A percentile compares a stretch with the other conserved stretches of the same genome.
These are phyloP conservation scores for Anoura caudifer DNA, from an alignment of 2,113 vertebrate species.

Conservation along the genomic window DNA sequence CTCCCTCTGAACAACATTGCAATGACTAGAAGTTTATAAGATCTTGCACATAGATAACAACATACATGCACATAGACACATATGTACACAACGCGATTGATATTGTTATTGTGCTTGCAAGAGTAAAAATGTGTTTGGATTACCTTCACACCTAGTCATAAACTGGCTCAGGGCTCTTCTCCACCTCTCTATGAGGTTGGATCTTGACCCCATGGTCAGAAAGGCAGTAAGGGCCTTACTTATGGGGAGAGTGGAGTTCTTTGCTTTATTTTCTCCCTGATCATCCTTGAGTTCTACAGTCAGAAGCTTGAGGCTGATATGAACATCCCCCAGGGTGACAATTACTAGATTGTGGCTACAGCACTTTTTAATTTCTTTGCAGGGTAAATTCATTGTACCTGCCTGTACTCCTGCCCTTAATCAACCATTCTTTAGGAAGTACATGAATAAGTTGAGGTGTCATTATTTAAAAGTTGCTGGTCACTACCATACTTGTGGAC, in stretches of 20 bases:
- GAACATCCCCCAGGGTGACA: background rate
- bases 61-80: background rate
- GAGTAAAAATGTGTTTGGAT: background rate
- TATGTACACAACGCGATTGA: background rate
- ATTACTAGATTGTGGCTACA: background rate
- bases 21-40: background rate
- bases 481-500: background rate
- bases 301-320: background rate
- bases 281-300: background rate
- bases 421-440: background rate
- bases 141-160: background rate
- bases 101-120: background rate
- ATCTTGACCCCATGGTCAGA: background rate
- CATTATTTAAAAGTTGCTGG: background rate
- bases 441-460: background rate
- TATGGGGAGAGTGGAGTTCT: no score
- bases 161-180: background rate
- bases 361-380: background rate
- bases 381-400: background rate
- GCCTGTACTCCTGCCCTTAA: background rate
- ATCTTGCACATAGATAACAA: background rate
- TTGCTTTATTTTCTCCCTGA: background rate
- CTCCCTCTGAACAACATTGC: background rate
- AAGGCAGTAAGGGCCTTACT: fast-evolving
- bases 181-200: background rate